Base-by-base conservation (phyloP, 2,797 vertebrate genomes). In the Aplochiton taeniatus region DNA sequence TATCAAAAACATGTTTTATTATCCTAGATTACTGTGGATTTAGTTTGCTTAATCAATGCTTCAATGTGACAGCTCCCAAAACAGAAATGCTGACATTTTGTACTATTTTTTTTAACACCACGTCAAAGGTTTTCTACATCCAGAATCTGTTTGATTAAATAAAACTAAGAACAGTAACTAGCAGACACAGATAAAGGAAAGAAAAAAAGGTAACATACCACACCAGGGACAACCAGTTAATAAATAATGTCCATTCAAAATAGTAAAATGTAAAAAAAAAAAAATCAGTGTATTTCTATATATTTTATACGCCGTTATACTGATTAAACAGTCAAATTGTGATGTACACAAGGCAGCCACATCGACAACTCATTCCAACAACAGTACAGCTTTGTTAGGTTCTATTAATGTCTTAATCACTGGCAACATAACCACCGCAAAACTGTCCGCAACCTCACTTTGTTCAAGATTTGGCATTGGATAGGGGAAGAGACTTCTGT, bases 161-260 rank as follows among this genome's bases (percentile, higher is more conserved):
- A 69, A 76, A 77, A 86, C 72, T 74, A 57, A 76, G 69, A 76
- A 76, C 70, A 63, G 77, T 48, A 20, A 70, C 57, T 53, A 50
- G 66, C 58, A 64, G 77, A 78, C 68, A 79, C 82, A 83, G 75
- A 53, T 74, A 82, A 64, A 66, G 51, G 63, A 79, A 64, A 19
- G 53, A 75, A 71, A 62, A 72, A 55, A 31, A 14, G 8, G 8
- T 18, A 61, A 79, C 66, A 46, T 42, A 78, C 70, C 57, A 72
- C 61, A 68, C 56, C 59, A 83, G 71, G 76, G 68, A 79, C 55
- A 76, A 64, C 71, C 66, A 73, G 73, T 78, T 71, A 79, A 90
- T 84, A 85, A 87, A 88, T 83, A 84, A 80, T 74, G 73, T 75
- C 60, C 5, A 58, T 83, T 85, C 79, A 57, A 80, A 68, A 69